Evolutionary conservation across 23 tunicate species (phyloP).

Genomic region (Diplosoma virens): DNA sequence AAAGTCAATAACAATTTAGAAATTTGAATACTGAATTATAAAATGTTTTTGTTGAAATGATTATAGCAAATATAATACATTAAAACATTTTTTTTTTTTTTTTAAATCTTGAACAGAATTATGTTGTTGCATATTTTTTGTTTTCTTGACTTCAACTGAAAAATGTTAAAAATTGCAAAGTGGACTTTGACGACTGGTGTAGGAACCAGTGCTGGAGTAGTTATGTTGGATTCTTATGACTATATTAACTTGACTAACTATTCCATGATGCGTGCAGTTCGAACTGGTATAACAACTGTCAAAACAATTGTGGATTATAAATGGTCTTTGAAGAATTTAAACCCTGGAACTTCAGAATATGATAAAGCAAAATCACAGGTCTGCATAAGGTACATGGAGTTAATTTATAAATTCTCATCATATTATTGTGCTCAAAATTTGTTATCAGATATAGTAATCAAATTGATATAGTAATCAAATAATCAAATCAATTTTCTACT

Average conservation of each 20-base stretch:
- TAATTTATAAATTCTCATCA: no score
- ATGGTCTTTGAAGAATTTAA: conserved; percentile 32
- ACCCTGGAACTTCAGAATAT: conserved; percentile 31
- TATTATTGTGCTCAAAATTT: no score
- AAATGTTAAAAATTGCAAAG: conserved; percentile 6
- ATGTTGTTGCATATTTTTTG: background rate
- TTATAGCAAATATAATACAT: no score
- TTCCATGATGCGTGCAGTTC: conserved; percentile 40
- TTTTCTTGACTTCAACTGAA: background rate
- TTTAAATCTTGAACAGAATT: background rate
- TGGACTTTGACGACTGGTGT: background rate
- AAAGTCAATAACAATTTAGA: no score
- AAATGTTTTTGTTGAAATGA: no score
- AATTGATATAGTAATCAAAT: no score
- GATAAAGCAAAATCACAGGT: conserved; percentile 59
- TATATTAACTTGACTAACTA: conserved; percentile 35
- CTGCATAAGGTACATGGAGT: conserved; percentile 27
- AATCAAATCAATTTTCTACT: no score
- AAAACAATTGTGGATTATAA: conserved; percentile 70
- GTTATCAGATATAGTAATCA: no score
- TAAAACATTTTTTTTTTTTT: no score
- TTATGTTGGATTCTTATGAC: conserved; percentile 22
- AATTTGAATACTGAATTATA: no score
- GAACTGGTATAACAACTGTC: conserved; percentile 52
- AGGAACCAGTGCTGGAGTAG: conserved; percentile 1